Percentiles rank a stretch among this genome's conserved stretches.
Evolutionary conservation across 2,113 vertebrate species (phyloP).

Genomic region (Gymnogyps californianus): DNA sequence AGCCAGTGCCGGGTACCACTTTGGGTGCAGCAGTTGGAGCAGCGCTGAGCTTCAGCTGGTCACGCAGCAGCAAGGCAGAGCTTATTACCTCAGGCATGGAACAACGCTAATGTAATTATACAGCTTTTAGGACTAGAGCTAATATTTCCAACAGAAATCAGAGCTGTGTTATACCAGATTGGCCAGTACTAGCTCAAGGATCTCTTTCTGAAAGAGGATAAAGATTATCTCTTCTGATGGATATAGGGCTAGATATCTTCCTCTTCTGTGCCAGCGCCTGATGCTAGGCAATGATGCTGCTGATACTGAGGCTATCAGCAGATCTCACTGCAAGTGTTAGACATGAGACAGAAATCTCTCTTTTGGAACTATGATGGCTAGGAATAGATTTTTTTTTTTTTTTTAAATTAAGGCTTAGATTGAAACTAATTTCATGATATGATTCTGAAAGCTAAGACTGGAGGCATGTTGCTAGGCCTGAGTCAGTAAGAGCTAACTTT

Average conservation of each 20-base stretch:
- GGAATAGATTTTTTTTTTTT: not conserved
- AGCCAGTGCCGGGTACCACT: not conserved
- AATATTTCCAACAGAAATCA: constrained; percentile 33
- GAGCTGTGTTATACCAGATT: not conserved
- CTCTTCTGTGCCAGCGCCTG: not conserved
- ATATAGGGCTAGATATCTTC: not conserved
- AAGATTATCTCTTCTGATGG: not conserved
- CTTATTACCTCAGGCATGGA: constrained; percentile 34
- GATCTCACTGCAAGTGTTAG: not conserved
- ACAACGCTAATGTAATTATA: constrained; percentile 3
- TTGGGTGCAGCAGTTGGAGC: not conserved
- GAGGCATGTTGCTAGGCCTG: not conserved
- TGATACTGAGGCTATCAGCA: not conserved
- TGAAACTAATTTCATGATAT: not conserved
- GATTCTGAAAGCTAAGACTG: not conserved
- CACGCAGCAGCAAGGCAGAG: not conserved
- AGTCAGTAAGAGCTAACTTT: not conserved
- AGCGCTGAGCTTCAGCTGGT: not conserved
- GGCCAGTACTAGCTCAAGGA: not conserved
- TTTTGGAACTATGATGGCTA: not conserved
- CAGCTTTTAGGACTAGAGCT: constrained; percentile 22
- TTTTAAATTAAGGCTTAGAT: not conserved
- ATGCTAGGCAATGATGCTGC: not conserved
- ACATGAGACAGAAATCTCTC: not conserved
- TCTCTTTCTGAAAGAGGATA: not conserved